Evolutionary conservation across 2,113 vertebrate genomes (phyloP), one percentile per base, ranked within the genome.

Genomic region (Nycticorax nycticorax): DNA sequence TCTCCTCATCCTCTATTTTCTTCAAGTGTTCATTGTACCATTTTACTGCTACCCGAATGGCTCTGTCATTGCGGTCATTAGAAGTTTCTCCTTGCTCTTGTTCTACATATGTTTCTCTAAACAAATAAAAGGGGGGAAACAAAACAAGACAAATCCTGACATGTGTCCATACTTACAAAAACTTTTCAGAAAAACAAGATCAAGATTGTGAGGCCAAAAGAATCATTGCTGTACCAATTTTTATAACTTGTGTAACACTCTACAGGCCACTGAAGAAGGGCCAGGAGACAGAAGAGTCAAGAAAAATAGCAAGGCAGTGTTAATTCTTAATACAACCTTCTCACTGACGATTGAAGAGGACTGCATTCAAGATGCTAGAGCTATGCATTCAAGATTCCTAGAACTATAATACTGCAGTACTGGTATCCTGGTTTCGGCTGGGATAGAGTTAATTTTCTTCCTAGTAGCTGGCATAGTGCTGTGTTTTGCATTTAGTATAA

Each of bases 61-160:
- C 99, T 94, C 99, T 98, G 92, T 99, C 99, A 26, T 99, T 99
- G 12, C 99, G 98, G 95, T 99, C 99, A 47, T 99, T 99, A 39
- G 99, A 97, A 84, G 97, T 99, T 97, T 99, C 99, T 64, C 99
- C 99, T 53, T 98, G 98, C 56, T 99, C 96, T 62, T 99, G 99
- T 55, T 99, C 98, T 86, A 99, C 92, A 10, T 99, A 99, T 0
- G 99, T 99, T 84, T 99, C 99, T 95, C 99, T 99, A 96, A 60
- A 92, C 13, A 68, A 41, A 79, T 78, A 76, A 35, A 33, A 69
- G 24, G 11, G 14, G 2, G 8, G 8, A 12, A 43, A 50, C 20
- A 72, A 75, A 88, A 53, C 6, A 56, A 86, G 88, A 47, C 10
- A 43, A 89, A 79, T 60, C 4, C 5, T 32, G 84, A 21, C 23